These are phyloP conservation scores for Hozukius guyotensis DNA, from an alignment of 2,797 vertebrate genomes.

Conservation along the genomic window DNA sequence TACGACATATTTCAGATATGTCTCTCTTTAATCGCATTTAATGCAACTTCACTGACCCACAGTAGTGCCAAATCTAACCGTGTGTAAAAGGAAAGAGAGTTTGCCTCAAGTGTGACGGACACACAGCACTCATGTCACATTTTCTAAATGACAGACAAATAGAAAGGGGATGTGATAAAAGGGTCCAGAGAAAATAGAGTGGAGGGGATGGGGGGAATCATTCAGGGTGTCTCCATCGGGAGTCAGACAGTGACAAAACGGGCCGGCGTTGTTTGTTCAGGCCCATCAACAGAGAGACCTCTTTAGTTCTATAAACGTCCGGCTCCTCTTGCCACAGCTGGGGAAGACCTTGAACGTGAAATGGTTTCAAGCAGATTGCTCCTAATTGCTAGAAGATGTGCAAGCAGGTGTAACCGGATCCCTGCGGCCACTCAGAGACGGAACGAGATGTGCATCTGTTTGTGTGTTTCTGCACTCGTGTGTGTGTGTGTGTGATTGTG, in stretches of 20 bases:
- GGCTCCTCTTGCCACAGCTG: constrained; percentile 84
- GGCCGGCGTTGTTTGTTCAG: constrained; percentile 66
- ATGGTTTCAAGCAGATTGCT: constrained; percentile 91
- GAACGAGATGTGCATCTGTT: constrained; percentile 54
- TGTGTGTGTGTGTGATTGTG: constrained; percentile 22
- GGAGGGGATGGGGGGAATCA: not conserved
- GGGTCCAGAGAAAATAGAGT: constrained; percentile 1
- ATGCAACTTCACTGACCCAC: constrained; percentile 30
- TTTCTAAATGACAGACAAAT: constrained; percentile 10
- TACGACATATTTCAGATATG: constrained; percentile 19
- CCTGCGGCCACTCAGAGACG: constrained; percentile 82
- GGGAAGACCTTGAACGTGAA: constrained; percentile 91
- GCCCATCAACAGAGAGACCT: constrained; percentile 48
- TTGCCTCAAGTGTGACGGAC: not conserved
- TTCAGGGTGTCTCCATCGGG: constrained; percentile 30
- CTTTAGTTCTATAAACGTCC: constrained; percentile 61
- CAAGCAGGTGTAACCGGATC: constrained; percentile 93
- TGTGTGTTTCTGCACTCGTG: constrained; percentile 20
- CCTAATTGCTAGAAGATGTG: constrained; percentile 97
- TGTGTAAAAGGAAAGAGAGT: not conserved
- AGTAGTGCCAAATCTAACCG: not conserved
- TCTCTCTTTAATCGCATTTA: constrained; percentile 5
- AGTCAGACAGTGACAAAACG: constrained; percentile 37
- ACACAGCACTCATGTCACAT: not conserved
- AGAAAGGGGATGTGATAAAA: constrained; percentile 4